Conservation (phyloP, 1,140 invertebrate genomes). For the Drosophila miranda region DNA sequence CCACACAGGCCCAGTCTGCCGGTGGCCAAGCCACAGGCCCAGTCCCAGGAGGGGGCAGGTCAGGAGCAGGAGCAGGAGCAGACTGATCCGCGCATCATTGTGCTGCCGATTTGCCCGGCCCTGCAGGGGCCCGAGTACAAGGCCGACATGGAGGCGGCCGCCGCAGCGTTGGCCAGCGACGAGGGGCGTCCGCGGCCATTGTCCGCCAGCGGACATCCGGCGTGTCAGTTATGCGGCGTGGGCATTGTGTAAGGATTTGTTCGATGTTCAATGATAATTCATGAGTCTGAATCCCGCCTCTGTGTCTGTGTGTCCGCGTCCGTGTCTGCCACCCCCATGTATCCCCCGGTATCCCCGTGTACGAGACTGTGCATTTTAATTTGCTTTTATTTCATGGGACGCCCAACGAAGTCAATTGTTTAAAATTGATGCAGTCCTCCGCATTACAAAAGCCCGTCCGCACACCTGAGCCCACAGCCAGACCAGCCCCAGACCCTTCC, state of each 20-base stretch:
- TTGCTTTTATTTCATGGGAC: conserved; percentile 62
- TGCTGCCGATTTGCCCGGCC: conserved; percentile 73
- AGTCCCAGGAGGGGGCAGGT: conserved; percentile 18
- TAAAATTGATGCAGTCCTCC: conserved; percentile 57
- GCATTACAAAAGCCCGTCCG: no score
- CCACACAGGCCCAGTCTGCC: conserved; percentile 83
- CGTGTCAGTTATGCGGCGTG: conserved; percentile 79
- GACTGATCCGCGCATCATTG: conserved; percentile 74
- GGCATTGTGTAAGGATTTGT: conserved; percentile 81
- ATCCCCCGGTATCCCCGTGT: conserved; percentile 20
- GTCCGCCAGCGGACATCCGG: conserved; percentile 77
- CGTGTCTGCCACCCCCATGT: neutral
- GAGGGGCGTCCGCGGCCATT: conserved; percentile 60
- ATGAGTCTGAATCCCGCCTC: conserved; percentile 27
- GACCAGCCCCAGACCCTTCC: conserved; percentile 10
- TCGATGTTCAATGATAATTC: conserved; percentile 63
- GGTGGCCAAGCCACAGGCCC: conserved; percentile 35
- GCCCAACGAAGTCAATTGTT: conserved; percentile 66
- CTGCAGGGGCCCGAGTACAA: conserved; percentile 74
- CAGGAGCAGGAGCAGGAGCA: conserved; percentile 28
- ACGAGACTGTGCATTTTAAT: conserved; percentile 64
- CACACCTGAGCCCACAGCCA: conserved; percentile 54
- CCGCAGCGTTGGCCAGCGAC: conserved; percentile 43
- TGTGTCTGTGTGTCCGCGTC: conserved; percentile 7
- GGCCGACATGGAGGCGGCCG: conserved; percentile 71